Evolutionary conservation across 2,113 vertebrate species (phyloP), one percentile per base, ranked within the genome.

Genomic region (Phaethon lepturus): DNA sequence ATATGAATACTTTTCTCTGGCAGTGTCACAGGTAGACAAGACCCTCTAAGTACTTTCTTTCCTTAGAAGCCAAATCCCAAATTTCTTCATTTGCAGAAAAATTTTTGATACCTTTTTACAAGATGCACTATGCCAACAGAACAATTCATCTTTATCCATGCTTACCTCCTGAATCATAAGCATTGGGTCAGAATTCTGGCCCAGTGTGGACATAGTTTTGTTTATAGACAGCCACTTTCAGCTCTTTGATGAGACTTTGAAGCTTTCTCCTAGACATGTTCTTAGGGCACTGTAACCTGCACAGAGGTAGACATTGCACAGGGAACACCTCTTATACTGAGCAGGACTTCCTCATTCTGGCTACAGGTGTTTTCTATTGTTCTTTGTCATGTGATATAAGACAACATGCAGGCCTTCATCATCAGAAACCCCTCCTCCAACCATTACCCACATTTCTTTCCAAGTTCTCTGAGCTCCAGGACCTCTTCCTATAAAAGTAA

Each of bases 201-300:
- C 6, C 8, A 35, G 3, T 58, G 33, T 3, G 25, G 13, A 55
- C 9, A 44, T 0, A 28, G 9, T 8, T 40, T 85, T 69, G 2
- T 80, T 90, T 55, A 42, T 13, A 4, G 26, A 31, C 40, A 62
- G 20, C 5, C 7, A 5, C 25, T 56, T 20, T 74, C 50, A 75
- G 13, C 22, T 49, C 19, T 49, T n/a, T 18, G 4, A 33, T 49
- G 10, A 53, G 45, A 55, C 19, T 38, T 76, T 42, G 29, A 85
- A 71, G 22, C n/a, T 60, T 59, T 71, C 33, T 69, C 35, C 8
- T 23, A 64, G 16, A 15, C 6, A 4, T 3, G 6, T 60, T 77
- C 25, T 50, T 80, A 56, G 5, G 29, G 24, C 15, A 79, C 17
- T 63, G 15, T 47, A 75, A 63, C 38, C 38, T 66, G 7, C 3